A percentile compares a stretch with the other conserved stretches of the same genome.
These are phyloP conservation scores for Porites divaricata DNA, from an alignment of 92 coral and sea anemone species.

Conservation along the genomic window DNA sequence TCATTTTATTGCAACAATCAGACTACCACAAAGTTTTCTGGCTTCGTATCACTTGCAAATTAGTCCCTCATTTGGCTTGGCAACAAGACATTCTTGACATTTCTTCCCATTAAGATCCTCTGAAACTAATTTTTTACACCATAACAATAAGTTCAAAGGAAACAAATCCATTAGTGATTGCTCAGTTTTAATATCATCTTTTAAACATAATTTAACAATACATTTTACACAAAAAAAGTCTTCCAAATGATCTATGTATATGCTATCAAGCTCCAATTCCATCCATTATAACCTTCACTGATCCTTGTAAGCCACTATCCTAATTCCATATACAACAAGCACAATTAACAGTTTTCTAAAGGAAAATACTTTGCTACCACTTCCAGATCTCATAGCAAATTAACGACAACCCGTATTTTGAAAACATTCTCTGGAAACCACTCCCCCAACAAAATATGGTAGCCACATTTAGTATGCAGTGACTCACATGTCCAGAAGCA, in stretches of 20 bases:
- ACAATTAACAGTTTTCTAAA: not conserved
- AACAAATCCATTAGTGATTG: slow-evolving; percentile 12
- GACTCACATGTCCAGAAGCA: not conserved
- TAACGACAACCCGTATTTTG: not conserved
- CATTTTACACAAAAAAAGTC: slow-evolving; percentile 41
- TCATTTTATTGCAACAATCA: too few relatives aligned
- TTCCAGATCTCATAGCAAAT: slow-evolving; percentile 11
- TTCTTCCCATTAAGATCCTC: not conserved
- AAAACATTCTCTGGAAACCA: not conserved
- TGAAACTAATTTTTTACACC: not conserved
- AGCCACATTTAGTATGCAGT: not conserved
- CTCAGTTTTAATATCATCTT: slow-evolving; percentile 48
- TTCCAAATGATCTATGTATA: slow-evolving; percentile 24
- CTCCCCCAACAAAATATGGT: not conserved
- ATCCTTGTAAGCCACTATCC: not conserved
- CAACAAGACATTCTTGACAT: not conserved
- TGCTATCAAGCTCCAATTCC: slow-evolving; percentile 8
- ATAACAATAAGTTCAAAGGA: not conserved
- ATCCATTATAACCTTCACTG: slow-evolving; percentile 7
- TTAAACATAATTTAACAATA: slow-evolving; percentile 49
- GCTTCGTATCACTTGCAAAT: not conserved
- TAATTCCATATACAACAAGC: slow-evolving; percentile 30
- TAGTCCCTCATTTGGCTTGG: not conserved
- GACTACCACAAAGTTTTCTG: not conserved
- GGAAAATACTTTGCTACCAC: slow-evolving; percentile 13